A percentile compares a stretch with the other conserved stretches of the same genome.
These are phyloP conservation scores for Pteropus alecto DNA, from an alignment of 2,113 vertebrate genomes.

Conservation along the genomic window DNA sequence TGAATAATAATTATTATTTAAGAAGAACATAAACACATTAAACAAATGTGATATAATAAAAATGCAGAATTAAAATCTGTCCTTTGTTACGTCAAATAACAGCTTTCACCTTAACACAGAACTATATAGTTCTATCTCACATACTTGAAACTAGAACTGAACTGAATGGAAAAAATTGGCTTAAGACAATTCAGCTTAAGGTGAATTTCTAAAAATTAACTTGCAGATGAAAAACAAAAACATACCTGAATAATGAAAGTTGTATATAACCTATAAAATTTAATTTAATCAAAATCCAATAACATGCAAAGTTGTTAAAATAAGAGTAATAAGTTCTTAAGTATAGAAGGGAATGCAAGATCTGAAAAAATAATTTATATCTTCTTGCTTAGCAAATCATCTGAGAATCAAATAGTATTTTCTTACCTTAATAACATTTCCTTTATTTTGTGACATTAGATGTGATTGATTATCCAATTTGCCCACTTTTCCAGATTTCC, in stretches of 20 bases:
- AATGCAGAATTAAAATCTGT: neutral
- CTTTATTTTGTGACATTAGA: slow-evolving; percentile 78
- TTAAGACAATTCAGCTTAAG: slow-evolving; percentile 10
- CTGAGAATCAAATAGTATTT: neutral
- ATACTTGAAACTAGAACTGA: neutral
- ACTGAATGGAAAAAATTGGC: neutral
- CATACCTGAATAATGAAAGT: neutral
- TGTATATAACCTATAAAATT: neutral
- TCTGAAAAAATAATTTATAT: neutral
- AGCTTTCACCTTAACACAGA: neutral
- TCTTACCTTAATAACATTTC: slow-evolving; percentile 87
- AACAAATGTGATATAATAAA: neutral
- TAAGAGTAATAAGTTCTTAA: neutral
- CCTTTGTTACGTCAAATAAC: neutral
- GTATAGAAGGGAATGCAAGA: neutral
- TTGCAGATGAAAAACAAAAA: slow-evolving; percentile 5
- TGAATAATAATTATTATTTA: neutral
- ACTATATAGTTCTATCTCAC: neutral
- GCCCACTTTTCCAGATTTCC: slow-evolving; percentile 86
- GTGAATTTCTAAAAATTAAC: slow-evolving; percentile 8
- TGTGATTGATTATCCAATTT: slow-evolving; percentile 69
- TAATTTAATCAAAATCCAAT: neutral
- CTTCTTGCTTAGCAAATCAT: neutral
- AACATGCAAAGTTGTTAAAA: slow-evolving; percentile 8
- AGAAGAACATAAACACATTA: neutral